phyloP scores from a whole-genome alignment of 2,113 vertebrate species.

The Zosterops borbonicus region DNA sequence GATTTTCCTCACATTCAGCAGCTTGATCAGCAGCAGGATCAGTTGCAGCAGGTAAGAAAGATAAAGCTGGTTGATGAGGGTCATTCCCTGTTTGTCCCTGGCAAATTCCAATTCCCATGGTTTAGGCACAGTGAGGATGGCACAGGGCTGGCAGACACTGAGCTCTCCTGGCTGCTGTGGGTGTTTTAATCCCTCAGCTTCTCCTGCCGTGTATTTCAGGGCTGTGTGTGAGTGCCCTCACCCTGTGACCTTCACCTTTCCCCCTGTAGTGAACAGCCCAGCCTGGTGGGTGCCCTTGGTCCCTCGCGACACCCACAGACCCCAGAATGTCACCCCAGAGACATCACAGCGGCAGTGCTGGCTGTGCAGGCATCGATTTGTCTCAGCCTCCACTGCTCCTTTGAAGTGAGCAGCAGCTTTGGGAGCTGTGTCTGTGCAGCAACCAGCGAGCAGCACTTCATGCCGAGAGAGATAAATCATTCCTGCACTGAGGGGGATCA shows the following conservation, averaged over 20 bases:
- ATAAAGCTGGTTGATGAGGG: background rate
- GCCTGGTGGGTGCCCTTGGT: fast-evolving
- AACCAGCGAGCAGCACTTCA: background rate
- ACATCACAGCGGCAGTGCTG: fast-evolving
- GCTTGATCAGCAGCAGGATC: background rate
- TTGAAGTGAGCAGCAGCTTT: background rate
- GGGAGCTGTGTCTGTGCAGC: background rate
- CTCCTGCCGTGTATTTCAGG: background rate
- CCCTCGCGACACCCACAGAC: fast-evolving
- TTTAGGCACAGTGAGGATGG: fast-evolving
- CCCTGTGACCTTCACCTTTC: background rate
- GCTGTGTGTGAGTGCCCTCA: background rate
- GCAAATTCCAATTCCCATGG: too few relatives aligned
- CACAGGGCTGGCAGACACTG: background rate
- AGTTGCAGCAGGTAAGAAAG: background rate
- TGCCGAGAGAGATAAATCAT: background rate
- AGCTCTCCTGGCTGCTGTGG: background rate
- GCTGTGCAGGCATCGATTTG: fast-evolving
- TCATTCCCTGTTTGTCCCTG: background rate
- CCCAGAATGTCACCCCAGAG: fast-evolving
- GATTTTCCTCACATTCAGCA: background rate
- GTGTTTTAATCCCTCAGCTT: fast-evolving
- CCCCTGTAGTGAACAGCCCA: fast-evolving
- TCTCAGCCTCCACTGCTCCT: background rate
- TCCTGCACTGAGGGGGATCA: background rate